Conservation (phyloP, 2,113 vertebrate species). For the Platichthys stellatus region DNA sequence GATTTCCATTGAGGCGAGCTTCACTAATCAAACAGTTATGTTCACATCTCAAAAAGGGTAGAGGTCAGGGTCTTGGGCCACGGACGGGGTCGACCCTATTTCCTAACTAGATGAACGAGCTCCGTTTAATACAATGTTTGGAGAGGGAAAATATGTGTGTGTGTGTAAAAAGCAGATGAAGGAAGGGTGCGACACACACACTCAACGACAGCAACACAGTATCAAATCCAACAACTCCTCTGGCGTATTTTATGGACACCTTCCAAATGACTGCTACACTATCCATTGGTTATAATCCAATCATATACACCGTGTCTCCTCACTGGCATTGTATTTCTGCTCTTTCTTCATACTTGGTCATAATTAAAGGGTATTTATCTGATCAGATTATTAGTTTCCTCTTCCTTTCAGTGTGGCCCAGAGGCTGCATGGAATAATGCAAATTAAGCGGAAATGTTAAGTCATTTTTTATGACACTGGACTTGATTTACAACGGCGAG, state of each 20-base stretch:
- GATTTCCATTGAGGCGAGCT: neutral
- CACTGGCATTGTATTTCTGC: conserved; percentile 51
- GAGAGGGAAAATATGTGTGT: neutral
- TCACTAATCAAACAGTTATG: conserved; percentile 1
- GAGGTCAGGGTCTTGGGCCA: neutral
- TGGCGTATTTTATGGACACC: neutral
- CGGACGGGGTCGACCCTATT: neutral
- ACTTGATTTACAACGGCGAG: conserved; percentile 60
- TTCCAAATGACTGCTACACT: neutral
- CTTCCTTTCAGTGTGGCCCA: neutral
- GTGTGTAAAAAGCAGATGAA: neutral
- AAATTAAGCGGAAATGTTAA: conserved; percentile 54
- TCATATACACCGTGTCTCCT: conserved; percentile 29
- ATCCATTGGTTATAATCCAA: conserved; percentile 32
- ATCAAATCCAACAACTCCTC: neutral
- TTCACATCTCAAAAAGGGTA: neutral
- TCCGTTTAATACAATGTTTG: neutral
- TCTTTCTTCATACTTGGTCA: neutral
- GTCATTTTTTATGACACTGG: conserved; percentile 52
- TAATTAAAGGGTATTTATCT: conserved; percentile 56
- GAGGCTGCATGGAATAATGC: conserved; percentile 50
- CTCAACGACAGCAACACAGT: neutral
- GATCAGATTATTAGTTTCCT: conserved; percentile 20
- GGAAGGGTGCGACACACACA: neutral
- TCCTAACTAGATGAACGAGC: neutral